These are phyloP conservation scores for Frankliniella intonsa DNA, from an alignment of 2,888 invertebrate species.

Conservation along the genomic window DNA sequence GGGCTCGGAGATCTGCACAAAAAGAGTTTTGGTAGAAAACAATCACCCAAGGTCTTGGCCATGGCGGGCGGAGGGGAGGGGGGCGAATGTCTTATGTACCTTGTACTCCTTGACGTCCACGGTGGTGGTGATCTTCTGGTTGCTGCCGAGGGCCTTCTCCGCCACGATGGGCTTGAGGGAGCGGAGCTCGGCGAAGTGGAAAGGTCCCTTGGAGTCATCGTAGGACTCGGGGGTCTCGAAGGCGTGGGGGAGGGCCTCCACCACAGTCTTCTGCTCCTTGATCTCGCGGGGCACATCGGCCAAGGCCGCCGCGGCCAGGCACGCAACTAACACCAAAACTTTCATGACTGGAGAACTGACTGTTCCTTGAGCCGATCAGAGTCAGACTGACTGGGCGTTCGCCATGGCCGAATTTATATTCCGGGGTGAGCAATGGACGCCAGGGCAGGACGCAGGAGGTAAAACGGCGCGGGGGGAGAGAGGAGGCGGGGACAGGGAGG, in stretches of 20 bases:
- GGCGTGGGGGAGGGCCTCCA: background rate
- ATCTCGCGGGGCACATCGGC: constrained; percentile 10
- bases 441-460: background rate
- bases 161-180: background rate
- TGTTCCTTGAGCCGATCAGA: constrained; percentile 19
- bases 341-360: background rate
- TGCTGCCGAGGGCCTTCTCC: background rate
- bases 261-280: background rate
- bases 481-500: background rate
- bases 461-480: background rate
- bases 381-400: background rate
- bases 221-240: background rate
- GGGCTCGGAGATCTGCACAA: background rate
- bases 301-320: background rate
- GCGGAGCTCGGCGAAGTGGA: constrained; percentile 6
- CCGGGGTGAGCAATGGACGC: background rate
- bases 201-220: background rate
- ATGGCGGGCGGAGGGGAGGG: too few relatives aligned
- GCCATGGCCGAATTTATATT: constrained; percentile 5
- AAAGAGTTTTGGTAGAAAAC: background rate
- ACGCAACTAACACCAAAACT: background rate
- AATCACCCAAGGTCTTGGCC: too few relatives aligned
- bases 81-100: background rate
- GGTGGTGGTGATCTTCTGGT: background rate
- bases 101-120: background rate